Percentiles rank a stretch among this genome's conserved stretches.
Conservation (phyloP, 2,888 invertebrate genomes). For the Pemphredon lugubris region DNA sequence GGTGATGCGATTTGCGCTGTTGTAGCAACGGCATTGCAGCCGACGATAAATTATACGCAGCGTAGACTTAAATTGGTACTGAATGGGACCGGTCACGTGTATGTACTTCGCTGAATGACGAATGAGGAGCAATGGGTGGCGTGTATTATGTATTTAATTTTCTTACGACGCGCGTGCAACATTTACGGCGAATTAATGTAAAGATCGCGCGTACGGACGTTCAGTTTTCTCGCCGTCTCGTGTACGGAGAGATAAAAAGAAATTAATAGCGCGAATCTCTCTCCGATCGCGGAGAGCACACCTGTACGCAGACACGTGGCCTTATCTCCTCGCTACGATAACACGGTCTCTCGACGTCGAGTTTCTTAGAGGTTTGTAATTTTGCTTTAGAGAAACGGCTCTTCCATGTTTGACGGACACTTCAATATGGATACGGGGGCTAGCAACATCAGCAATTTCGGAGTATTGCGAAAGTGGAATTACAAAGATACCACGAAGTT, state of each 20-base stretch:
- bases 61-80: conserved; percentile 69
- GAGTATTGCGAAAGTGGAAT: conserved; percentile 89
- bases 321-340: background rate
- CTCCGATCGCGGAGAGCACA: background rate
- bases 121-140: conserved; percentile 70
- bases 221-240: too few relatives aligned
- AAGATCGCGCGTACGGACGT: too few relatives aligned
- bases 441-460: conserved; percentile 84
- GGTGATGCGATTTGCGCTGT: conserved; percentile 44
- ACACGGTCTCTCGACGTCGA: background rate
- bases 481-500: conserved; percentile 83
- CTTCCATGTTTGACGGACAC: conserved; percentile 87
- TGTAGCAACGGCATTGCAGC: conserved; percentile 36
- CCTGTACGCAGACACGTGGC: background rate
- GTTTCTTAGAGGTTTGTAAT: background rate
- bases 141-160: conserved; percentile 72
- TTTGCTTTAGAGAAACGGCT: conserved; percentile 89
- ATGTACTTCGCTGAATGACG: conserved; percentile 67
- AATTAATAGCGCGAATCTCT: too few relatives aligned
- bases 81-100: conserved; percentile 71
- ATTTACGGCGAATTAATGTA: conserved; percentile 24
- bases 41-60: conserved; percentile 57
- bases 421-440: conserved; percentile 90
- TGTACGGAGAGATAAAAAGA: too few relatives aligned
- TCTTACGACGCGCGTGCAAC: conserved; percentile 45